These are phyloP conservation scores for Napeogenes inachia DNA, from an alignment of 2,888 invertebrate species.

Conservation along the genomic window DNA sequence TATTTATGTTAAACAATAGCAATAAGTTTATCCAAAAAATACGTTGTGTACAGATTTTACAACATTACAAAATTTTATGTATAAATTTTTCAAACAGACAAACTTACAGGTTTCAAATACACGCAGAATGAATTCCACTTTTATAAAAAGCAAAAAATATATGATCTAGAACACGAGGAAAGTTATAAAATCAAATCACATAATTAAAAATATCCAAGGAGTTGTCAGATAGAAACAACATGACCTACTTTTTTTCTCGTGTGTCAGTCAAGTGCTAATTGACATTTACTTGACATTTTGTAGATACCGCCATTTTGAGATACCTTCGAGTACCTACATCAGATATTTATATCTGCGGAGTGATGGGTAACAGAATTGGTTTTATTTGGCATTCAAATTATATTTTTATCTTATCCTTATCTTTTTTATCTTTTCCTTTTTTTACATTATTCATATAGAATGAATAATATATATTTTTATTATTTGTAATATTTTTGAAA, in stretches of 20 bases:
- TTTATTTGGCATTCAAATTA: conserved; percentile 7
- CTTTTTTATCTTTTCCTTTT: too few species aligned
- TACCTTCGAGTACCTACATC: conserved; percentile 5
- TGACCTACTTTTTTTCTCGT: conserved; percentile 19
- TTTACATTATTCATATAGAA: too few species aligned
- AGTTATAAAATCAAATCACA: conserved; percentile 7
- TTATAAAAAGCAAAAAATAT: too few species aligned
- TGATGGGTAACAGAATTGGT: conserved; percentile 47
- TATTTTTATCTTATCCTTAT: too few species aligned
- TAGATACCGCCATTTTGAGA: conserved; percentile 13
- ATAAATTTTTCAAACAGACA: background rate
- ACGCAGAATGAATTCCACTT: background rate
- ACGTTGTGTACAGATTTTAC: too few species aligned
- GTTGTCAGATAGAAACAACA: conserved; percentile 11
- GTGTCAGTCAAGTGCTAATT: conserved; percentile 22
- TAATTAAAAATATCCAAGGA: conserved; percentile 8
- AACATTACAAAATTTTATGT: too few species aligned
- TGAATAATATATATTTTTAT: too few species aligned
- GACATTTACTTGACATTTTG: conserved; percentile 27
- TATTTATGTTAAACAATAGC: too few species aligned
- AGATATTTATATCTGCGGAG: conserved; percentile 36
- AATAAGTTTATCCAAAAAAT: too few species aligned
- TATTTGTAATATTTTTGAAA: too few species aligned
- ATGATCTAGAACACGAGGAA: conserved; percentile 1
- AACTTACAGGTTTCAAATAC: background rate